Evolutionary conservation across 2,888 invertebrate genomes (phyloP).

Genomic region (Lycophotia porphyrea): DNA sequence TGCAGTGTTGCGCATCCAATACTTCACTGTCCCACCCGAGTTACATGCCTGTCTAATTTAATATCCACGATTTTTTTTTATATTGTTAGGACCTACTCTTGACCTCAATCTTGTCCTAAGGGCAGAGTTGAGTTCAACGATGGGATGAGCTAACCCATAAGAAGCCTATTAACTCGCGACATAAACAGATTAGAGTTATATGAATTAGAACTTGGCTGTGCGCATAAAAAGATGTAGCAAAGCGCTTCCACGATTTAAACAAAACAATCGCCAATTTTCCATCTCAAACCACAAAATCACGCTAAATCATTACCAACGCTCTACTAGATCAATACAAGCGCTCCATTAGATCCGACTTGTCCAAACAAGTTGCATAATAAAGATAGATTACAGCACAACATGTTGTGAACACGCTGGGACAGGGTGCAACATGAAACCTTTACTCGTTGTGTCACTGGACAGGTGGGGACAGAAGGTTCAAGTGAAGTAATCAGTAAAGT

Average conservation of each 20-base stretch:
- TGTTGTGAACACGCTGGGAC: slow-evolving; percentile 56
- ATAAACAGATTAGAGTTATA: too few species aligned
- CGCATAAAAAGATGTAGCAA: too few species aligned
- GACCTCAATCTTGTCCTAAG: too few species aligned
- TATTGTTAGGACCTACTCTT: too few species aligned
- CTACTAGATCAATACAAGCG: slow-evolving; percentile 25
- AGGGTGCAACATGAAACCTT: slow-evolving; percentile 56
- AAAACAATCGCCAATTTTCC: not conserved
- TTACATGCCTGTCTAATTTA: not conserved
- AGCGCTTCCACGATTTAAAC: too few species aligned
- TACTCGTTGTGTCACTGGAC: slow-evolving; percentile 9
- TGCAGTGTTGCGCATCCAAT: not conserved
- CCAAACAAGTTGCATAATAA: slow-evolving; percentile 59
- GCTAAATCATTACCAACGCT: not conserved
- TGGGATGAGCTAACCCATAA: too few species aligned
- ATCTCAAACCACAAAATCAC: not conserved
- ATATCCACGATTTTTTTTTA: not conserved
- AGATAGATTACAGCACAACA: slow-evolving; percentile 58
- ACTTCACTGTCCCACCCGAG: not conserved
- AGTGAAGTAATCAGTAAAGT: not conserved
- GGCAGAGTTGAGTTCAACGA: too few species aligned
- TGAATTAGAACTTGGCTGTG: too few species aligned
- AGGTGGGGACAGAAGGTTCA: slow-evolving; percentile 44
- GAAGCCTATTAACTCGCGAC: too few species aligned
- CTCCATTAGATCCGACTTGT: slow-evolving; percentile 53